Percentiles rank a stretch among this genome's conserved stretches.
These are phyloP conservation scores for Trisateles emortualis DNA, from an alignment of 2,888 invertebrate genomes.

Conservation along the genomic window DNA sequence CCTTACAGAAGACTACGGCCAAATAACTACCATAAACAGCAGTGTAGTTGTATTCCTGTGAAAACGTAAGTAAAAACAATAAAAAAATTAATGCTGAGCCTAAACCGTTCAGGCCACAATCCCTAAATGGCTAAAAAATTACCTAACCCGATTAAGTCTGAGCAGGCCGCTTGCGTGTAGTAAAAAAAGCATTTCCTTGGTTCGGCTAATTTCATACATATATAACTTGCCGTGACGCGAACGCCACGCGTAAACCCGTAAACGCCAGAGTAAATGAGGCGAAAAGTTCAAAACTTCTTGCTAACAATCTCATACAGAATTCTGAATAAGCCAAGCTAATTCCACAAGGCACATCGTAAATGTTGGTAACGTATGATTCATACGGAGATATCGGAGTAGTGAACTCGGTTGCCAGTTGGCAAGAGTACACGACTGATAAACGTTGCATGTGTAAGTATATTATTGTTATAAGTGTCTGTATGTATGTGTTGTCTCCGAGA, in stretches of 20 bases:
- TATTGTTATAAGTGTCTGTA: constrained; percentile 17
- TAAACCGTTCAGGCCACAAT: no score
- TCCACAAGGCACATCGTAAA: constrained; percentile 18
- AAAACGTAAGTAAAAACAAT: no score
- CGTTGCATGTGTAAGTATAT: constrained; percentile 38
- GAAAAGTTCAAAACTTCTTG: constrained; percentile 6
- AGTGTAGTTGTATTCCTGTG: no score
- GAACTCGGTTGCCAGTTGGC: constrained; percentile 66
- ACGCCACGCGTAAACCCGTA: neutral
- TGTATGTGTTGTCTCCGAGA: constrained; percentile 25
- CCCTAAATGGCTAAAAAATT: no score
- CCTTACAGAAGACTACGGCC: no score
- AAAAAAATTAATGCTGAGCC: no score
- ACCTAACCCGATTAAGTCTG: no score
- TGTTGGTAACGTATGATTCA: constrained; percentile 54
- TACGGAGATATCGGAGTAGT: constrained; percentile 44
- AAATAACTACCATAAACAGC: no score
- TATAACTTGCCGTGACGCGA: neutral
- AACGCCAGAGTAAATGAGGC: neutral
- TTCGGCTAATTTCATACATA: neutral
- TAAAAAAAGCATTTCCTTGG: no score
- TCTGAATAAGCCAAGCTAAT: constrained; percentile 7
- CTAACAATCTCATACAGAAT: constrained; percentile 3
- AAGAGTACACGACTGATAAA: constrained; percentile 51
- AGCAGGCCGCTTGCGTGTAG: no score